Evolutionary conservation across 2,113 vertebrate genomes (phyloP).

Genomic region (Apteryx owenii): DNA sequence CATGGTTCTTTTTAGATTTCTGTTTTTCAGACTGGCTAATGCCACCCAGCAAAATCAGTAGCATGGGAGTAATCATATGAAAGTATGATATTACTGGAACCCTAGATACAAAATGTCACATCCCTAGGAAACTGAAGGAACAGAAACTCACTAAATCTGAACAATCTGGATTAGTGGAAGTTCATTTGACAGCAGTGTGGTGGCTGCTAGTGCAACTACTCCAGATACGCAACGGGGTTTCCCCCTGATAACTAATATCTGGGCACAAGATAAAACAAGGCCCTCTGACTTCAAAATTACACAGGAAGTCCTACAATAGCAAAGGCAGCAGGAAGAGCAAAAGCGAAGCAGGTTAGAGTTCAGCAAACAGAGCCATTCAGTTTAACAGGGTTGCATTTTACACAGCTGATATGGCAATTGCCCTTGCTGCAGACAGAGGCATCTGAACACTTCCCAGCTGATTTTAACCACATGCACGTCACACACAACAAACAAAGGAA

Average conservation of each 20-base stretch:
- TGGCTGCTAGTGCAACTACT: background rate
- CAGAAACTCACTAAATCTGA: background rate
- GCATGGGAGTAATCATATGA: background rate
- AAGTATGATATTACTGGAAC: background rate
- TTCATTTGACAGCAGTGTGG: background rate
- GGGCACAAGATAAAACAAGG: background rate
- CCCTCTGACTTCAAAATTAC: background rate
- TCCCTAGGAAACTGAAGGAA: background rate
- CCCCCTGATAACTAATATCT: background rate
- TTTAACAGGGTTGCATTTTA: background rate
- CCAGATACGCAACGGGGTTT: background rate
- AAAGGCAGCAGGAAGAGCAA: background rate
- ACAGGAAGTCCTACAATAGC: background rate
- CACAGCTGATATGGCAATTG: background rate
- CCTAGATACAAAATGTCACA: background rate
- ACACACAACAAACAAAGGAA: background rate
- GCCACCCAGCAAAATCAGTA: background rate
- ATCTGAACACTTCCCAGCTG: background rate
- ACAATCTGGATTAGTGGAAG: background rate
- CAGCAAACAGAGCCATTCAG: background rate
- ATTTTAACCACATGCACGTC: background rate
- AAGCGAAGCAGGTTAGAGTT: background rate
- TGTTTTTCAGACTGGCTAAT: background rate
- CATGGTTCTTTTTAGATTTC: background rate
- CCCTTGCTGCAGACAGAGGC: conserved; percentile 4